phyloP scores from a whole-genome alignment of 2,113 vertebrate genomes.

The Synchiropus splendidus region DNA sequence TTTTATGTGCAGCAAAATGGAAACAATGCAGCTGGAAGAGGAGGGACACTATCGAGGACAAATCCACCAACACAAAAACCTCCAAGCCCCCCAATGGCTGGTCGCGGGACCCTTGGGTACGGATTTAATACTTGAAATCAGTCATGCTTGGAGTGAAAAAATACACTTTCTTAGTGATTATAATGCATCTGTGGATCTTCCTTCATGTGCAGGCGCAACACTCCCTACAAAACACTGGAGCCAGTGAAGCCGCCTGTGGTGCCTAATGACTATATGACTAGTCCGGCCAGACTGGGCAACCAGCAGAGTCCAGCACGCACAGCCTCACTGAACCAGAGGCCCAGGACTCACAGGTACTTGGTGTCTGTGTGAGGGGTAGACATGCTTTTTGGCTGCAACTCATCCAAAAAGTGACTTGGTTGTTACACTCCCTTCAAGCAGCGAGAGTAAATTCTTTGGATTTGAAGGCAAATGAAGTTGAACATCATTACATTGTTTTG shows the following conservation, averaged over 20 bases:
- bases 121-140: background rate
- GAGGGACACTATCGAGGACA: conserved; percentile 86
- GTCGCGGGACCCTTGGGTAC: conserved; percentile 91
- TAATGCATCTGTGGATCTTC: no score
- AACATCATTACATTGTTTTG: background rate
- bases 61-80: conserved; percentile 97
- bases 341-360: conserved; percentile 90
- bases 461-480: no score
- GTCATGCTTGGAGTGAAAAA: no score
- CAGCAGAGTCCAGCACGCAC: conserved; percentile 95
- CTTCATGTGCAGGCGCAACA: conserved; percentile 75
- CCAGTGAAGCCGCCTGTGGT: conserved; percentile 93
- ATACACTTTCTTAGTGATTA: no score
- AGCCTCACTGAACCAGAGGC: conserved; percentile 95
- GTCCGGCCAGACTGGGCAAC: conserved; percentile 85
- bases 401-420: no score
- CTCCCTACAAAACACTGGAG: conserved; percentile 94
- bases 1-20: conserved; percentile 77
- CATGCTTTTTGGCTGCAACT: no score
- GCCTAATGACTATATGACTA: conserved; percentile 99
- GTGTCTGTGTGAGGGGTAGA: background rate
- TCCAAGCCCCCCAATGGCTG: conserved; percentile 94
- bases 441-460: no score
- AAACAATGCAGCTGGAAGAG: conserved; percentile 86
- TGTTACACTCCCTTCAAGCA: no score